Base-by-base conservation (phyloP, 1,140 invertebrate genomes). In the Danaus melanippus region DNA sequence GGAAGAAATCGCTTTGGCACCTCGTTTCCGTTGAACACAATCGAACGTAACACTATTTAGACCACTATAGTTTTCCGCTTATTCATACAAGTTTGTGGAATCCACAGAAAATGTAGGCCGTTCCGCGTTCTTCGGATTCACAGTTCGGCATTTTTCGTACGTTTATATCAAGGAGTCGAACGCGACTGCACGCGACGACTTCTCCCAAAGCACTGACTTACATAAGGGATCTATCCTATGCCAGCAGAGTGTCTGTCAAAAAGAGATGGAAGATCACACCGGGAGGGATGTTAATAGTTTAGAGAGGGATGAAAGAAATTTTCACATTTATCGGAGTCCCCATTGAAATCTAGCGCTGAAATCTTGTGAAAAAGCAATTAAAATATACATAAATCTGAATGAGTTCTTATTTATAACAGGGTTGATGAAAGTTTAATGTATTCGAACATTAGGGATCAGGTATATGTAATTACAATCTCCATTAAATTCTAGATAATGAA, bases 221-320 rank as follows among this genome's bases (percentile, higher is more conserved):
- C 78, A 79, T 86, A 84, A 84, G 83, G 80, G 75, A 84, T 70
- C 71, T 66, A 60, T 69, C 71, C 73, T 72, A 68, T 76, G 70
- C 72, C 67, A 77, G 68, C 69, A 53, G 58, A 67, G 71, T 57
- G 52, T 65, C 66, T 60, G 67, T 46, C 56, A 50, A 76, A 83
- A 42, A 70, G 74, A 74, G 83, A 84, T 52, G 54, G 71, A 54
- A 64, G 49, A 78, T 53, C 49, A 56, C 66, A 71, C 71, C 55
- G 56, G 61, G 71, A 71, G 66, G 70, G 71, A 64, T 74, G 64
- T 71, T 66, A 64, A 56, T 66, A 58, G 62, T 61, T 66, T 64
- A 47, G 74, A 84, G 57, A 71, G 68, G 64, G 80, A 83, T 62
- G 56, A 66, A 73, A 69, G 62, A 75, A 60, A 66, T 76, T 79